These are phyloP conservation scores for Allolobophora icterica DNA, from an alignment of 2,888 invertebrate species.

Conservation along the genomic window DNA sequence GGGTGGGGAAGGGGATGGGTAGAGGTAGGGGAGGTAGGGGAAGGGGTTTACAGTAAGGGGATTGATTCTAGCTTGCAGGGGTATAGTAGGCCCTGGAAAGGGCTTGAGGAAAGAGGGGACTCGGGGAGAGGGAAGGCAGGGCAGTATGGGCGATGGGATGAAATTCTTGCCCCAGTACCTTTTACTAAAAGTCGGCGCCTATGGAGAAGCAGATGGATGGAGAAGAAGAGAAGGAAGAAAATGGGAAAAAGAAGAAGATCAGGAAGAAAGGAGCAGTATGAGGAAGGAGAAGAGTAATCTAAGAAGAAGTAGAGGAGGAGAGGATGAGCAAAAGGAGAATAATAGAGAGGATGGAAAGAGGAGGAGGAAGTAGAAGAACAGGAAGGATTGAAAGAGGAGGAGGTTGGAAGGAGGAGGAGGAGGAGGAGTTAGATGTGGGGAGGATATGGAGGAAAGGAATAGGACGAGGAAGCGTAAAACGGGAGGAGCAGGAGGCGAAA, in stretches of 20 bases:
- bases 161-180: too few relatives aligned
- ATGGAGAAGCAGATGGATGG: neutral
- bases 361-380: neutral
- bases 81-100: too few relatives aligned
- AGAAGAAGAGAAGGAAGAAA: neutral
- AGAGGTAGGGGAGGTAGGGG: too few relatives aligned
- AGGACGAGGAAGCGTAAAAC: neutral
- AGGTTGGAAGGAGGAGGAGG: neutral
- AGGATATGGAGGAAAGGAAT: neutral
- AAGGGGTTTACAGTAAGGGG: too few relatives aligned
- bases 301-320: neutral
- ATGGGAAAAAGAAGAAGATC: neutral
- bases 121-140: too few relatives aligned
- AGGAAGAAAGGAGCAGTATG: neutral
- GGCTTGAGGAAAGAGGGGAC: too few relatives aligned
- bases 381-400: neutral
- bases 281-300: neutral
- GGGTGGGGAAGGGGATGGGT: too few relatives aligned
- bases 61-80: too few relatives aligned
- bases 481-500: neutral
- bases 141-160: too few relatives aligned
- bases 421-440: neutral
- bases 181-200: too few relatives aligned
- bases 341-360: neutral
- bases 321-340: neutral